phyloP scores from a whole-genome alignment of 2,888 invertebrate species.

The Dryococelus australis region DNA sequence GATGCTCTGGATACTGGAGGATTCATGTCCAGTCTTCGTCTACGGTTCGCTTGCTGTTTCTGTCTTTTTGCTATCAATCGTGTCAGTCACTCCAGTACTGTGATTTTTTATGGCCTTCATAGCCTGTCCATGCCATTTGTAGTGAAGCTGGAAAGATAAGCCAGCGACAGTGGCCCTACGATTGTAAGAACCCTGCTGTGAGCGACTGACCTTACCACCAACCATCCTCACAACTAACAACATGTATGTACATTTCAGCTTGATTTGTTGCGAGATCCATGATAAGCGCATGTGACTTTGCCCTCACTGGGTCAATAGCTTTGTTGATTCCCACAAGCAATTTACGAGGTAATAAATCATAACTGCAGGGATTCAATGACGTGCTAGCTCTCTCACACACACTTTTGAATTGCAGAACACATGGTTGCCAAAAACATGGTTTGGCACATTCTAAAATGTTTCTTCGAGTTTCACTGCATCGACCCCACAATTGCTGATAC shows the following conservation, averaged over 20 bases:
- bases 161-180: background rate
- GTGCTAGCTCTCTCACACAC: background rate
- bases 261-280: background rate
- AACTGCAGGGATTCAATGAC: background rate
- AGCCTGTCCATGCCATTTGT: background rate
- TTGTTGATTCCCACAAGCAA: background rate
- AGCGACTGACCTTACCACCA: background rate
- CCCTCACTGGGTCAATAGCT: background rate
- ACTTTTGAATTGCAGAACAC: background rate
- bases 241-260: slow-evolving; percentile 11
- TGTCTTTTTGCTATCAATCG: background rate
- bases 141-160: background rate
- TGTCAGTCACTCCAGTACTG: background rate
- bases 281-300: background rate
- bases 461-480: background rate
- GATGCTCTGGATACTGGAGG: background rate
- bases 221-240: background rate
- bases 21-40: background rate
- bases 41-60: background rate
- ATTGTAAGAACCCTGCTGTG: background rate
- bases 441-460: background rate
- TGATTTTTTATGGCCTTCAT: background rate
- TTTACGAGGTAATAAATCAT: background rate
- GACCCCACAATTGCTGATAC: background rate
- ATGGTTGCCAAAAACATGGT: slow-evolving; percentile 6